Conservation (phyloP, 2,113 vertebrate genomes). For the Athene noctua region DNA sequence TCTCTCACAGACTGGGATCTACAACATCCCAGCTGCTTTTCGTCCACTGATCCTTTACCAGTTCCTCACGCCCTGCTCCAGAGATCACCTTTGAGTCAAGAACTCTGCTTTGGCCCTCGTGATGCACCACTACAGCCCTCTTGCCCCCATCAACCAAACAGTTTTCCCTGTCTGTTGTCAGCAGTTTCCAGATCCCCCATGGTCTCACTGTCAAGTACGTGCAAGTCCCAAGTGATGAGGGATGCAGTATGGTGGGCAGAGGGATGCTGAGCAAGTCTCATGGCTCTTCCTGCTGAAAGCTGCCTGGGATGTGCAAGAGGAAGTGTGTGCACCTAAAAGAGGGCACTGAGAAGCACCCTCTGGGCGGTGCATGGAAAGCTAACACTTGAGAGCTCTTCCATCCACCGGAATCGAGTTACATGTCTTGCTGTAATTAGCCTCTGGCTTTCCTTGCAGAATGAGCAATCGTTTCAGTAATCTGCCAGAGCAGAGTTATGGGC, state of each 20-base stretch:
- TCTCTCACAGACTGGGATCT: not conserved
- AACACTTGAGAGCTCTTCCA: not conserved
- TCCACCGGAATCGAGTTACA: not conserved
- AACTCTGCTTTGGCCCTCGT: not conserved
- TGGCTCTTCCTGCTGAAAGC: not conserved
- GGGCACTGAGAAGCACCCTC: not conserved
- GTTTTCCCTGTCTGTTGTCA: not conserved
- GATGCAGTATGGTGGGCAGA: not conserved
- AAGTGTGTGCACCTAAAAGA: not conserved
- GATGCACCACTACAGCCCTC: not conserved
- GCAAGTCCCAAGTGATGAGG: accelerated
- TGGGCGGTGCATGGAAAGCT: not conserved
- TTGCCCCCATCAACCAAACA: not conserved
- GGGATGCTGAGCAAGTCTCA: not conserved
- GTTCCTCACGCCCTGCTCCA: not conserved
- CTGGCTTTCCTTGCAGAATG: not conserved
- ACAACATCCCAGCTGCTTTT: not conserved
- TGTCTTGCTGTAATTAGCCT: not conserved
- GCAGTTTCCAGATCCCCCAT: not conserved
- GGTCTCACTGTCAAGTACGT: not conserved
- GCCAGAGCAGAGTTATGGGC: constrained; percentile 27
- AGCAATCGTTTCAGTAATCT: constrained; percentile 8
- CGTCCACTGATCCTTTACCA: not conserved
- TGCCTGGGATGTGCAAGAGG: not conserved
- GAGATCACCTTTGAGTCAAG: not conserved